A percentile compares a stretch with the other conserved stretches of the same genome.
Evolutionary conservation across 2,888 invertebrate genomes (phyloP).

Genomic region (Cancer borealis): DNA sequence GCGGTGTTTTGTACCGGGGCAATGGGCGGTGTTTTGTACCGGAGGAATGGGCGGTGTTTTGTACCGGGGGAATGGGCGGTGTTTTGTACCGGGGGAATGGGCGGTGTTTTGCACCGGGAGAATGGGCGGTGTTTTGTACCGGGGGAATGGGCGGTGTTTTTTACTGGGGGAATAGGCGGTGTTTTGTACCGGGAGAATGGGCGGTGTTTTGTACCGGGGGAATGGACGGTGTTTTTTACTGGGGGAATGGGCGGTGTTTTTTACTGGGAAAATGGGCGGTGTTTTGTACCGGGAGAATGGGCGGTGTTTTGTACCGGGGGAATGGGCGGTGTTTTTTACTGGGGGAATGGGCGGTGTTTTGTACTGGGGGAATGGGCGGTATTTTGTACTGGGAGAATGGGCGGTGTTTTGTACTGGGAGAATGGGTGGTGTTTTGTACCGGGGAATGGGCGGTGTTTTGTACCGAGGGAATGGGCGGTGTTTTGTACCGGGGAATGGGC

Average conservation of each 20-base stretch:
- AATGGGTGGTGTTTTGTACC: too few relatives aligned
- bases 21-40: not conserved
- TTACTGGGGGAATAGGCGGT: not conserved
- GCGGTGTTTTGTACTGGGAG: too few relatives aligned
- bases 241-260: not conserved
- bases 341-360: not conserved
- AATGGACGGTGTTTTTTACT: not conserved
- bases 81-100: not conserved
- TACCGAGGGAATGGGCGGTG: not conserved
- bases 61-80: not conserved
- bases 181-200: not conserved
- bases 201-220: not conserved
- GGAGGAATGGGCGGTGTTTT: not conserved
- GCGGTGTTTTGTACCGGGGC: not conserved
- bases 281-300: not conserved
- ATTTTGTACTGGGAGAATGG: too few relatives aligned
- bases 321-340: not conserved
- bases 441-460: not conserved
- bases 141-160: not conserved
- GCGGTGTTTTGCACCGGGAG: not conserved
- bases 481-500: not conserved
- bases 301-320: too few relatives aligned
- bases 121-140: not conserved
- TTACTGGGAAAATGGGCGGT: not conserved
- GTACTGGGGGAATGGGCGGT: not conserved